These are phyloP conservation scores for Halyomorpha halys DNA, from an alignment of 1,140 invertebrate species.

Conservation along the genomic window DNA sequence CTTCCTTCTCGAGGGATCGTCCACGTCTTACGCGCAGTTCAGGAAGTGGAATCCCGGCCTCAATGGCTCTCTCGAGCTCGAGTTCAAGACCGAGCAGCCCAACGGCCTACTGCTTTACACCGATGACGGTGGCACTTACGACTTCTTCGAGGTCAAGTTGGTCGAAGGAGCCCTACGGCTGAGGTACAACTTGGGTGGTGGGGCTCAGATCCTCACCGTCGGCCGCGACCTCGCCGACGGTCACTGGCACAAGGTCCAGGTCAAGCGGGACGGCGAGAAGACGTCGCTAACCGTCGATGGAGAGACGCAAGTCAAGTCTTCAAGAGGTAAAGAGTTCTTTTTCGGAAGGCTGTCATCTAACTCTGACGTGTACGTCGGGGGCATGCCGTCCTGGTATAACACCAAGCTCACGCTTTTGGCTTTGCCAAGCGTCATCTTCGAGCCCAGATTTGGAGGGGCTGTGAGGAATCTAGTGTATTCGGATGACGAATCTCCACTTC, in stretches of 20 bases:
- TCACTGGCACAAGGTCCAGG: constrained; percentile 81
- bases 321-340: constrained; percentile 70
- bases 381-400: constrained; percentile 80
- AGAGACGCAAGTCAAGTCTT: constrained; percentile 57
- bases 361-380: constrained; percentile 84
- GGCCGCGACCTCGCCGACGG: constrained; percentile 76
- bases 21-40: constrained; percentile 80
- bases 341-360: constrained; percentile 75
- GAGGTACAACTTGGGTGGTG: constrained; percentile 75
- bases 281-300: constrained; percentile 74
- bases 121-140: constrained; percentile 85
- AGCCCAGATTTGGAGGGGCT: constrained; percentile 74
- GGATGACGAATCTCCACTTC: constrained; percentile 56
- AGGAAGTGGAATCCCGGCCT: constrained; percentile 77
- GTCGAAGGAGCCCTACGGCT: constrained; percentile 80
- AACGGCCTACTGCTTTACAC: constrained; percentile 84
- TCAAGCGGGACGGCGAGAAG: constrained; percentile 60
- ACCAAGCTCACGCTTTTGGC: constrained; percentile 70
- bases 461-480: constrained; percentile 79
- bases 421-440: constrained; percentile 79
- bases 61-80: constrained; percentile 79
- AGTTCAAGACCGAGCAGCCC: constrained; percentile 83
- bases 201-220: constrained; percentile 76
- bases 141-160: constrained; percentile 91
- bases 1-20: constrained; percentile 71